These are phyloP conservation scores for Melanogrammus aeglefinus DNA, from an alignment of 2,797 vertebrate species.

Conservation along the genomic window DNA sequence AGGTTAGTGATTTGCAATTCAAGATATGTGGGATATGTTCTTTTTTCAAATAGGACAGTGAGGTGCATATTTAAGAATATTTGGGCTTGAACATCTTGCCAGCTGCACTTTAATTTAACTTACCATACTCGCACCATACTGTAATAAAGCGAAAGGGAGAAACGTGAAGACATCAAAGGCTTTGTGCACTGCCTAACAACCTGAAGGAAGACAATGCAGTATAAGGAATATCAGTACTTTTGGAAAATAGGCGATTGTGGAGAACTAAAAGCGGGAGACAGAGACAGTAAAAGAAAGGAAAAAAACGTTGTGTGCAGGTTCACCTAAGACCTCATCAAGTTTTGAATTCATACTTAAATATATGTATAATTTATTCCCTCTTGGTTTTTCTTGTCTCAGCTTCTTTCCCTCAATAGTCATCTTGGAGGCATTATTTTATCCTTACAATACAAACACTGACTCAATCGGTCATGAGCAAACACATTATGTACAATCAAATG, in stretches of 20 bases:
- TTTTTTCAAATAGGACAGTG: slow-evolving; percentile 39
- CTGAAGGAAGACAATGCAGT: not conserved
- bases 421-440: not conserved
- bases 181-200: not conserved
- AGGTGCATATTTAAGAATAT: slow-evolving; percentile 18
- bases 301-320: slow-evolving; percentile 1
- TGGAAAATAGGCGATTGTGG: slow-evolving; percentile 1
- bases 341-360: slow-evolving; percentile 9
- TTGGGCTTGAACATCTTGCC: not conserved
- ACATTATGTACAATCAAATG: not conserved
- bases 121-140: not conserved
- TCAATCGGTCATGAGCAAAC: not conserved
- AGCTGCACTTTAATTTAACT: slow-evolving; percentile 1
- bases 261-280: not conserved
- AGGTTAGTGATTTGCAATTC: slow-evolving; percentile 65
- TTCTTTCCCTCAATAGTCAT: not conserved
- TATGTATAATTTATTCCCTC: not conserved
- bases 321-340: slow-evolving; percentile 35
- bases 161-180: slow-evolving; percentile 8
- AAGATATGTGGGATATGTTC: slow-evolving; percentile 30
- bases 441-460: not conserved
- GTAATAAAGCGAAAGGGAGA: not conserved
- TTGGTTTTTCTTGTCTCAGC: not conserved
- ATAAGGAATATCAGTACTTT: not conserved
- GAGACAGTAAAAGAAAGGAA: too few species aligned